These are phyloP conservation scores for Sminthurinus signatus DNA, from an alignment of 1,140 invertebrate genomes.

Conservation along the genomic window DNA sequence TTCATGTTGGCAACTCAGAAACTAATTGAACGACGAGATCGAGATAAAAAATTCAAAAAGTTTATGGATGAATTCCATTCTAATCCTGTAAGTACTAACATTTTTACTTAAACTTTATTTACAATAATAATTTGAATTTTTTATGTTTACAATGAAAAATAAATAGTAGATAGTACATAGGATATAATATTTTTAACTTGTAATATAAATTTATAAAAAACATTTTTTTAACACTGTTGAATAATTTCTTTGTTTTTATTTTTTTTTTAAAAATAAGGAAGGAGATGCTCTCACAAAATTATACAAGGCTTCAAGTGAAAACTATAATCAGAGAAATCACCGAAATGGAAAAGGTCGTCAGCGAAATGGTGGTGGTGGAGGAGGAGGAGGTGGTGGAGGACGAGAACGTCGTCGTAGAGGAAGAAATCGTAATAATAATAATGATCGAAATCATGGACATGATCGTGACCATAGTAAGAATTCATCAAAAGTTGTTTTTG, in stretches of 20 bases:
- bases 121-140: too few relatives aligned
- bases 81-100: background rate
- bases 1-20: background rate
- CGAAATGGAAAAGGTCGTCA: slow-evolving; percentile 4
- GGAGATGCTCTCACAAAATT: slow-evolving; percentile 9
- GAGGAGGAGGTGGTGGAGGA: slow-evolving; percentile 4
- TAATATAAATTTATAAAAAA: background rate
- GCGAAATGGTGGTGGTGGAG: background rate
- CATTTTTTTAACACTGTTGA: background rate
- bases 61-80: slow-evolving; percentile 2
- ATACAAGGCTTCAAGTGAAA: slow-evolving; percentile 12
- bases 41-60: slow-evolving; percentile 4
- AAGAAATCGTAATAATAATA: slow-evolving; percentile 2
- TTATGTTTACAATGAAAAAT: too few relatives aligned
- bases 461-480: background rate
- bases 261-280: slow-evolving; percentile 10
- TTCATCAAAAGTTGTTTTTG: slow-evolving; percentile 11
- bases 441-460: background rate
- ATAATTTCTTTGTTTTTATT: background rate
- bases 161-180: too few relatives aligned
- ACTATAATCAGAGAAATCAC: background rate
- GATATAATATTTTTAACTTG: too few relatives aligned
- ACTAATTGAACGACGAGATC: background rate
- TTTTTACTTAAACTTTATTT: background rate
- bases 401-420: slow-evolving; percentile 9